These are phyloP conservation scores for Alitta virens DNA, from an alignment of 2,888 invertebrate species.

Conservation along the genomic window DNA sequence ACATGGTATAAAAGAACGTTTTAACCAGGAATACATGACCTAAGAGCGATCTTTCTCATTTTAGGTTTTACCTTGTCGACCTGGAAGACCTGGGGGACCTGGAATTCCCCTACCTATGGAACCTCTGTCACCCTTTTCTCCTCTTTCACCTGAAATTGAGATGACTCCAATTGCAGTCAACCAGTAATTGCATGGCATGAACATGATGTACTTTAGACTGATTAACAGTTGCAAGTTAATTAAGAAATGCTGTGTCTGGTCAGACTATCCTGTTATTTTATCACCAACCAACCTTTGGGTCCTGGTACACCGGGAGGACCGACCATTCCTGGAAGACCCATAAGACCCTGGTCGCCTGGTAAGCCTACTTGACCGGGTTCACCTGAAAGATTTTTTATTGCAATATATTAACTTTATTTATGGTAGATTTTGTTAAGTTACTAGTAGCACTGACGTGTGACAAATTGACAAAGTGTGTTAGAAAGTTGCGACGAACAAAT, in stretches of 20 bases:
- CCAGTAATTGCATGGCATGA: too few species aligned
- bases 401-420: too few species aligned
- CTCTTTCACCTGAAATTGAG: slow-evolving; percentile 66
- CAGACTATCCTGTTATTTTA: too few species aligned
- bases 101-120: slow-evolving; percentile 72
- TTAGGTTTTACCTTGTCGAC: slow-evolving; percentile 62
- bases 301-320: slow-evolving; percentile 62
- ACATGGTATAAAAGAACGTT: too few species aligned
- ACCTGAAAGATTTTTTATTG: slow-evolving; percentile 61
- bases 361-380: slow-evolving; percentile 68
- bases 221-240: background rate
- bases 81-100: slow-evolving; percentile 72
- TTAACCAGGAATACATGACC: too few species aligned
- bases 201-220: too few species aligned
- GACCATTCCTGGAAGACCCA: slow-evolving; percentile 67
- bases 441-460: too few species aligned
- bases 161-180: too few species aligned
- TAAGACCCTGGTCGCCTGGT: slow-evolving; percentile 67
- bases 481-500: too few species aligned
- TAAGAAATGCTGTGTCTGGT: background rate
- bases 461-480: too few species aligned
- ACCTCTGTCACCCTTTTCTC: slow-evolving; percentile 55
- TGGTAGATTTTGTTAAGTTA: too few species aligned
- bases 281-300: slow-evolving; percentile 21
- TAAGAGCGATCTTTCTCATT: too few species aligned